A percentile compares a stretch with the other conserved stretches of the same genome.
These are phyloP conservation scores for Lacerta agilis DNA, from an alignment of 2,797 vertebrate species.

Conservation along the genomic window DNA sequence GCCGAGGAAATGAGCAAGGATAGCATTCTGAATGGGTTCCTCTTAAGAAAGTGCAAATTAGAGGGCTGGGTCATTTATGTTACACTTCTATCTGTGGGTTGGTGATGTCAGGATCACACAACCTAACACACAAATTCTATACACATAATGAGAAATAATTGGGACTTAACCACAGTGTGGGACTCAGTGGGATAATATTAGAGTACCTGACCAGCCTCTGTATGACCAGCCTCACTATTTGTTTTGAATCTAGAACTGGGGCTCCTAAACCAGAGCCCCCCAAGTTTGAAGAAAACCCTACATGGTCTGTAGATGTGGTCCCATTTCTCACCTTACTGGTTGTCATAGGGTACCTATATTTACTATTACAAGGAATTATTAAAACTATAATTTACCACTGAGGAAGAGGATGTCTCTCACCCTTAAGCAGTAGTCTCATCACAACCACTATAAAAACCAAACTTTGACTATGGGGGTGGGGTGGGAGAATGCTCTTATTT, in stretches of 20 bases:
- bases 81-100: not conserved
- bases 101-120: not conserved
- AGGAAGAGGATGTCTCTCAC: not conserved
- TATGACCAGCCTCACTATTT: not conserved
- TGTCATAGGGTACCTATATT: too few species aligned
- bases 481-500: not conserved
- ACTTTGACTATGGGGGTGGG: not conserved
- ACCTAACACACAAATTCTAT: not conserved
- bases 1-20: not conserved
- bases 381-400: not conserved
- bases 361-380: not conserved
- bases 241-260: not conserved
- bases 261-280: too few species aligned
- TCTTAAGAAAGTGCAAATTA: not conserved
- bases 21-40: not conserved
- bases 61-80: rapidly evolving
- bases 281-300: not conserved
- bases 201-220: not conserved
- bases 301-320: too few species aligned
- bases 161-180: not conserved
- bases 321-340: not conserved
- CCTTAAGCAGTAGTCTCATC: not conserved
- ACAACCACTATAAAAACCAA: not conserved
- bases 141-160: not conserved
- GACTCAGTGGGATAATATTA: not conserved